Evolutionary conservation across 2,888 invertebrate species (phyloP), one percentile per base, ranked within the genome.

Genomic region (Tortrix viridana): DNA sequence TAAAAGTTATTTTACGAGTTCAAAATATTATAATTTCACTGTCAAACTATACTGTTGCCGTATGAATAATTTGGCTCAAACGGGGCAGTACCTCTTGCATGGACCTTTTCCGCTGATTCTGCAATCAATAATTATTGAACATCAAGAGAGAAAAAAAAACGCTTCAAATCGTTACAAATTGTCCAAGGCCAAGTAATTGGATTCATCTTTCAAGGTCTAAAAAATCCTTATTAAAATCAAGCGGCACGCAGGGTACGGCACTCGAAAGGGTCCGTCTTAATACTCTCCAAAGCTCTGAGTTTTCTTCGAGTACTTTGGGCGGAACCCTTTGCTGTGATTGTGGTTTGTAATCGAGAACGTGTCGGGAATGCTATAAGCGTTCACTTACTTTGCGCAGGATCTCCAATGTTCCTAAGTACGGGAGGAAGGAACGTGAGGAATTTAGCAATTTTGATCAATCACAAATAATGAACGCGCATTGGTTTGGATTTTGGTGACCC

Each of bases 321-420:
- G 37, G 58, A 63, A 59, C 69, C 62, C 66, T 65, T 67, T 60
- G 50, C 59, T 60, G 68, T 65, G 65, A 66, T 66, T 62, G 59
- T 62, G 59, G 62, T 52, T 66, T 65, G 68, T 64, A 72, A 71
- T 69, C 65, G 68, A 67, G 66, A 69, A 72, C 72, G 72, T 72
- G 72, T 65, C 47, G 53, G 57, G 72, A 70, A 72, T 72, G 65
- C 58, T 67, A 54, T 50, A 54, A 23, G 16, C 22, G 56, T 63
- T 63, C 58, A 53, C 52, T 63, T 58, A 63, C 58, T 63, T 62
- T 58, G 32, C 32, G 53, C 53, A 57, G 56, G 63, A 48, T 58
- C 47, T 41, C 53, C 47, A 58, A 57, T 57, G 63, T 63, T 63
- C 48, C 58, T 41, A 63, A 58, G 46, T 53, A 63, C 18, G 43